These are phyloP conservation scores for Xiphophorus birchmanni DNA, from an alignment of 2,797 vertebrate species.

Conservation along the genomic window DNA sequence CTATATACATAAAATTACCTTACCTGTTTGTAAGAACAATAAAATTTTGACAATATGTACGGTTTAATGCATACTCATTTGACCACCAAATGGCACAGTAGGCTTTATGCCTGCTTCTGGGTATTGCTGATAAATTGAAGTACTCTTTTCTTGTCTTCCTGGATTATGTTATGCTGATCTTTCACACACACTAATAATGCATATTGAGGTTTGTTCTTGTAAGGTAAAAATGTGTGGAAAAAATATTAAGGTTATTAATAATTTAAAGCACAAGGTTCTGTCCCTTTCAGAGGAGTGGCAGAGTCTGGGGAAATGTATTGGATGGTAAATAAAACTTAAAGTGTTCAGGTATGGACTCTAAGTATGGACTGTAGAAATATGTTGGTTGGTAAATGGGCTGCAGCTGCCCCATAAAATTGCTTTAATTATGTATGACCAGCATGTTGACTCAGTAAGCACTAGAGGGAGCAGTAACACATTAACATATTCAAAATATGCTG, in stretches of 20 bases:
- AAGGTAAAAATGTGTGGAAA: not conserved
- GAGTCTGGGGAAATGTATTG: not conserved
- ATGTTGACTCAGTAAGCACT: slow-evolving; percentile 19
- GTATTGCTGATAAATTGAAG: not conserved
- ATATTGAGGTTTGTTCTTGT: not conserved
- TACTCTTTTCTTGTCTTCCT: not conserved
- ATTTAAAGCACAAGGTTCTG: not conserved
- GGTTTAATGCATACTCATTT: not conserved
- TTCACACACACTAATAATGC: not conserved
- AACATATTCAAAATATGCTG: slow-evolving; percentile 5
- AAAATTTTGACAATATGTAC: not conserved
- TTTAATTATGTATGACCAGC: not conserved
- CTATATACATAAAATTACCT: too few species aligned
- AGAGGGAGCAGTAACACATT: slow-evolving; percentile 52
- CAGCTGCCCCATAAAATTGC: not conserved
- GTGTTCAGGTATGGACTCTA: not conserved
- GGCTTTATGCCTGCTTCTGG: not conserved
- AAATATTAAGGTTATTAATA: not conserved
- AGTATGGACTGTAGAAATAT: not conserved
- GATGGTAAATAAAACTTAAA: not conserved
- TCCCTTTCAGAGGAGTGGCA: not conserved
- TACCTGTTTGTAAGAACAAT: not conserved
- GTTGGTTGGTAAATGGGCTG: not conserved
- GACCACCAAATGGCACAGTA: not conserved
- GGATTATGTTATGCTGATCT: not conserved